A percentile compares a stretch with the other conserved stretches of the same genome.
phyloP scores from a whole-genome alignment of 2,888 invertebrate species.

The Anthrax anthrax region DNA sequence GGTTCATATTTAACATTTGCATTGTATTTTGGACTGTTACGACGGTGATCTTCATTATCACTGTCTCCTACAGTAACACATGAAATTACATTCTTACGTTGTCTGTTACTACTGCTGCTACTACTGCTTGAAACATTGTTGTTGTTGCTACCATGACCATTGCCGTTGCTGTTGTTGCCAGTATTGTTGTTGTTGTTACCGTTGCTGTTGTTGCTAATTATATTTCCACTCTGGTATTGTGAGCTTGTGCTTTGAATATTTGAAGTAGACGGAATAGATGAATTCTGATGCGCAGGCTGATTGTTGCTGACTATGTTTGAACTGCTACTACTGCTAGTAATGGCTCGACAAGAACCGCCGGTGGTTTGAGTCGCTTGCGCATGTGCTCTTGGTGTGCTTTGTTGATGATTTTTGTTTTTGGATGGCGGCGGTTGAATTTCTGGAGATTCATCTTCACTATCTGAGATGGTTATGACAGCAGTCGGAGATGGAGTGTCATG shows the following conservation, averaged over 20 bases:
- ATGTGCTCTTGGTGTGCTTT: slow-evolving; percentile 29
- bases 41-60: slow-evolving; percentile 50
- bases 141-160: slow-evolving; percentile 1
- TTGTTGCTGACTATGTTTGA: slow-evolving; percentile 13
- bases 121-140: slow-evolving; percentile 4
- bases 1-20: slow-evolving; percentile 32
- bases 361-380: neutral
- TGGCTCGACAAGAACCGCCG: neutral
- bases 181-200: slow-evolving; percentile 11
- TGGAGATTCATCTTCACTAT: slow-evolving; percentile 77
- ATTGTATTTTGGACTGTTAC: slow-evolving; percentile 20
- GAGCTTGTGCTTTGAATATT: slow-evolving; percentile 7
- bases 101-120: slow-evolving; percentile 19
- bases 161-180: slow-evolving; percentile 6
- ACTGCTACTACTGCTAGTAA: slow-evolving; percentile 10
- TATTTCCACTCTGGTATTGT: slow-evolving; percentile 12
- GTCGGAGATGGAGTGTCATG: slow-evolving; percentile 91
- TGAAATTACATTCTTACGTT: slow-evolving; percentile 59
- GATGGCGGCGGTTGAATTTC: slow-evolving; percentile 20
- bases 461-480: slow-evolving; percentile 89
- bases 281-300: slow-evolving; percentile 16
- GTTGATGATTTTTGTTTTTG: slow-evolving; percentile 29
- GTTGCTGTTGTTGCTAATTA: slow-evolving; percentile 12
- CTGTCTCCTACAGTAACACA: slow-evolving; percentile 66
- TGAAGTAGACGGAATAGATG: slow-evolving; percentile 12